These are phyloP conservation scores for Drosophila meridionalis DNA, from an alignment of 2,888 invertebrate genomes.

Conservation along the genomic window DNA sequence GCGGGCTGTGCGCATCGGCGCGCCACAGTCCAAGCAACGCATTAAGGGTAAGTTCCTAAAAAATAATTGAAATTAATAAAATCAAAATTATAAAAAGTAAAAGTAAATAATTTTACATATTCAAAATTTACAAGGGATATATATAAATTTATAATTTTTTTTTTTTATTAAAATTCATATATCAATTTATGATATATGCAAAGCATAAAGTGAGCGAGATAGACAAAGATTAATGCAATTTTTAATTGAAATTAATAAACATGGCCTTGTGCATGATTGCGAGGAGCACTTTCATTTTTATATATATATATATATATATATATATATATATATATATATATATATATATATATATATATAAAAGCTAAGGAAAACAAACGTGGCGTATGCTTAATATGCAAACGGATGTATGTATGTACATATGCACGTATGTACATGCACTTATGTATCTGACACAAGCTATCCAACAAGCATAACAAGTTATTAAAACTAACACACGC, in stretches of 20 bases:
- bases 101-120: too few relatives aligned
- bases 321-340: background rate
- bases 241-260: slow-evolving; percentile 42
- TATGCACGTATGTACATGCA: background rate
- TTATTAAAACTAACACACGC: slow-evolving; percentile 44
- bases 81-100: background rate
- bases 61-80: background rate
- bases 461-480: slow-evolving; percentile 57
- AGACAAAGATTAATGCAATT: slow-evolving; percentile 26
- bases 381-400: slow-evolving; percentile 51
- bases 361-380: slow-evolving; percentile 42
- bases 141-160: background rate
- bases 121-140: too few relatives aligned
- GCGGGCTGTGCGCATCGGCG: slow-evolving; percentile 86
- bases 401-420: slow-evolving; percentile 44
- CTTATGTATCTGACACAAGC: slow-evolving; percentile 19
- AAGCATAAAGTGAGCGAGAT: background rate
- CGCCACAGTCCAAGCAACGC: slow-evolving; percentile 84
- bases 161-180: background rate
- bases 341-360: background rate
- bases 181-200: background rate
- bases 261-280: slow-evolving; percentile 63
- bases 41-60: slow-evolving; percentile 52
- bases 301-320: background rate
- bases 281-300: slow-evolving; percentile 64